A percentile compares a stretch with the other conserved stretches of the same genome.
Evolutionary conservation across 2,888 invertebrate species (phyloP).

Genomic region (Cheilosia vulpina): DNA sequence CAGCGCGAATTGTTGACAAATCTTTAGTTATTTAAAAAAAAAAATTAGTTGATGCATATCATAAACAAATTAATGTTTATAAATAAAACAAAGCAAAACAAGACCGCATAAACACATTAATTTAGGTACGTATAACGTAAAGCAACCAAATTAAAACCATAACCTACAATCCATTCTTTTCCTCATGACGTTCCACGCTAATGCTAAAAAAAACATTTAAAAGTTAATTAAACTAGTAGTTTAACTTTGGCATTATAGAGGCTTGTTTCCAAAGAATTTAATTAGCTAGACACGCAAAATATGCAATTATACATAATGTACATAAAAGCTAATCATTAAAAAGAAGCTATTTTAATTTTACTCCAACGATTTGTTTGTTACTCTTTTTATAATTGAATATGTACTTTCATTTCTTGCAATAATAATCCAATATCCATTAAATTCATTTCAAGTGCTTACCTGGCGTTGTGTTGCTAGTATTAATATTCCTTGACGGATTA

Average conservation of each 20-base stretch:
- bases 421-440: not conserved
- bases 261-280: not conserved
- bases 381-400: not conserved
- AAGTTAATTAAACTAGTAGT: not conserved
- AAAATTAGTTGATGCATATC: not conserved
- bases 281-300: not conserved
- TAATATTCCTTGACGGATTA: constrained; percentile 81
- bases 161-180: constrained; percentile 95
- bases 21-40: constrained; percentile 84
- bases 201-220: constrained; percentile 85
- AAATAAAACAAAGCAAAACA: constrained; percentile 9
- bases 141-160: constrained; percentile 1
- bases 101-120: not conserved
- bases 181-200: constrained; percentile 96
- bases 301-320: not conserved
- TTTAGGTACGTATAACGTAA: no score
- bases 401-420: not conserved
- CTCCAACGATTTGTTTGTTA: not conserved
- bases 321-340: not conserved
- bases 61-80: not conserved
- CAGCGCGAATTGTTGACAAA: constrained; percentile 90
- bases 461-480: constrained; percentile 85
- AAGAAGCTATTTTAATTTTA: no score
- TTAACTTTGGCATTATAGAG: not conserved
- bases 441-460: constrained; percentile 79